Conservation (phyloP, 1,140 invertebrate species). For the Gryon sp. region DNA sequence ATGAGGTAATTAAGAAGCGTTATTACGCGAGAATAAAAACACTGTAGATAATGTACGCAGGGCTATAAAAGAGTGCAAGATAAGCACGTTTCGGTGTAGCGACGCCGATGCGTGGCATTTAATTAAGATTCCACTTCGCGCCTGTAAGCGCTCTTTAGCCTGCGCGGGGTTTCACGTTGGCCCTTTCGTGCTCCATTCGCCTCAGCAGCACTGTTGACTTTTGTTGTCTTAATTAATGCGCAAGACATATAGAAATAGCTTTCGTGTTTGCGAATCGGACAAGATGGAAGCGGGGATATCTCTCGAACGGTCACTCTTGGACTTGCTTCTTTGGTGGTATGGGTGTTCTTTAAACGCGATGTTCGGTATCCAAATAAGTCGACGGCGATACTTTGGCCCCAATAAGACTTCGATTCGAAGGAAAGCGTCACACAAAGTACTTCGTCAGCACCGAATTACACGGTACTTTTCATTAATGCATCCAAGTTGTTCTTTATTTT, state of each 20-base stretch:
- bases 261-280: slow-evolving; percentile 53
- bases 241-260: slow-evolving; percentile 59
- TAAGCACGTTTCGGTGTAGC: slow-evolving; percentile 53
- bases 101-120: slow-evolving; percentile 62
- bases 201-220: slow-evolving; percentile 40
- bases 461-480: slow-evolving; percentile 21
- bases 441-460: slow-evolving; percentile 35
- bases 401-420: not conserved
- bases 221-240: slow-evolving; percentile 66
- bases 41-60: slow-evolving; percentile 49
- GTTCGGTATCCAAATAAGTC: slow-evolving; percentile 64
- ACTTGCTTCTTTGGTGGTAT: slow-evolving; percentile 59
- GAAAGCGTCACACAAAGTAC: slow-evolving; percentile 36
- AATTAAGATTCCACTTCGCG: slow-evolving; percentile 65
- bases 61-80: slow-evolving; percentile 48
- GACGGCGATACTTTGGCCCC: slow-evolving; percentile 23
- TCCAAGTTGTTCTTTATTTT: not conserved
- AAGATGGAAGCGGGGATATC: slow-evolving; percentile 45
- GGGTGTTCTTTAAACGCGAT: slow-evolving; percentile 51
- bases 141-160: slow-evolving; percentile 52
- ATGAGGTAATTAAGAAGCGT: slow-evolving; percentile 56
- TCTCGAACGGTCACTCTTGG: slow-evolving; percentile 45
- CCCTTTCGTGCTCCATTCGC: slow-evolving; percentile 8
- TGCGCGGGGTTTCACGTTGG: not conserved
- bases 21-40: slow-evolving; percentile 57